Evolutionary conservation across 2,797 vertebrate species (phyloP).

Genomic region (Oreochromis mossambicus): DNA sequence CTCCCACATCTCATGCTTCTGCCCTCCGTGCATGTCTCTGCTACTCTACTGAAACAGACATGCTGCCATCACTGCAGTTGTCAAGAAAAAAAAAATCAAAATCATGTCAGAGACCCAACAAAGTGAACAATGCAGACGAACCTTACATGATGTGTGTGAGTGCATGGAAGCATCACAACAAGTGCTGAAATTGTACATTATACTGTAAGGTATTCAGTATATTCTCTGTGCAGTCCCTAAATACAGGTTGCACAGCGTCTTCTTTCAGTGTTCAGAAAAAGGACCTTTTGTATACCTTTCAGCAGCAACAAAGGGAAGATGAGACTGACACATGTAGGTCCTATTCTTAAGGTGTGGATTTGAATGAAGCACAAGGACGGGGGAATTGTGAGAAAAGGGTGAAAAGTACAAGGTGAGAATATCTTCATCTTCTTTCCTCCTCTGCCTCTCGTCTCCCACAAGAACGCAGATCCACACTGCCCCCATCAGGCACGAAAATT

Average conservation of each 20-base stretch:
- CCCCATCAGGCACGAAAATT: conserved; percentile 49
- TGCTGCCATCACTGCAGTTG: conserved; percentile 4
- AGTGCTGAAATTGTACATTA: background rate
- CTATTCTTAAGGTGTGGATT: background rate
- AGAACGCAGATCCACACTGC: conserved; percentile 63
- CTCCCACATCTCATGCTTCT: background rate
- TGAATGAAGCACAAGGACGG: background rate
- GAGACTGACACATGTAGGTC: background rate
- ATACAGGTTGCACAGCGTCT: background rate
- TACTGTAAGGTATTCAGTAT: background rate
- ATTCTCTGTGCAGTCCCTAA: background rate
- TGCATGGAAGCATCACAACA: background rate
- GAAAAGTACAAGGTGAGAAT: background rate
- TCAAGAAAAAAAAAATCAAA: background rate
- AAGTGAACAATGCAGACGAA: background rate
- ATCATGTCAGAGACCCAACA: conserved; percentile 6
- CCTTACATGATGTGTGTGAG: background rate
- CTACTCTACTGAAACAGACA: background rate
- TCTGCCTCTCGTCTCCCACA: background rate
- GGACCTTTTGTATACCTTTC: background rate
- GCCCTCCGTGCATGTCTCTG: background rate
- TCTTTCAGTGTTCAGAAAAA: background rate
- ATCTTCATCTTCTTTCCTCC: background rate
- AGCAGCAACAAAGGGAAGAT: background rate
- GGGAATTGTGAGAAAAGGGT: background rate